Conservation (phyloP, 2,888 invertebrate species). For the Ormyrus nitidulus region DNA sequence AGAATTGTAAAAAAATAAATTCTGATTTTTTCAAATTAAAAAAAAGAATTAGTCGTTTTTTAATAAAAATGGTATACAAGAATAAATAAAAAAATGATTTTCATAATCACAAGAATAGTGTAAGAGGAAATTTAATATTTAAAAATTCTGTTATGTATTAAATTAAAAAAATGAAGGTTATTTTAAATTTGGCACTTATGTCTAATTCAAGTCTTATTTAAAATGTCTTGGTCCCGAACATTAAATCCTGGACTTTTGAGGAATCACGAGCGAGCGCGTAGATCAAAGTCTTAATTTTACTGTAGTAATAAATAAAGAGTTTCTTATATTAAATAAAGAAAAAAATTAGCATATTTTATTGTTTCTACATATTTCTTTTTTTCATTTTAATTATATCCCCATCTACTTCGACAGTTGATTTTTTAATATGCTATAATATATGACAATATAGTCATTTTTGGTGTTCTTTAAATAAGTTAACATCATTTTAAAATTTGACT, state of each 20-base stretch:
- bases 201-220: slow-evolving; percentile 38
- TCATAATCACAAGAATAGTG: too few species aligned
- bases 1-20: not conserved
- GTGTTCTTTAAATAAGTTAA: slow-evolving; percentile 11
- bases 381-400: slow-evolving; percentile 6
- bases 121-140: too few species aligned
- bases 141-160: too few species aligned
- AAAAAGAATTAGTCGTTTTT: not conserved
- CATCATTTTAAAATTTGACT: slow-evolving; percentile 4
- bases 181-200: slow-evolving; percentile 45
- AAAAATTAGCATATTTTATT: not conserved
- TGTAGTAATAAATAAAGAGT: not conserved
- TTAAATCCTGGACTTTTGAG: slow-evolving; percentile 23
- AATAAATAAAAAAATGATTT: not conserved
- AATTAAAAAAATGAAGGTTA: not conserved
- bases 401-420: slow-evolving; percentile 49
- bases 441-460: not conserved
- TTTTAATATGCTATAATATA: not conserved
- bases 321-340: not conserved
- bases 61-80: not conserved
- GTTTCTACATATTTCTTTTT: not conserved
- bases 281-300: slow-evolving; percentile 13
- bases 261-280: slow-evolving; percentile 24
- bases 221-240: slow-evolving; percentile 47
- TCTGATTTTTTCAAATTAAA: not conserved